Percentiles rank a stretch among this genome's conserved stretches.
phyloP scores from a whole-genome alignment of 2,888 invertebrate genomes.

The Hemithea aestivaria region DNA sequence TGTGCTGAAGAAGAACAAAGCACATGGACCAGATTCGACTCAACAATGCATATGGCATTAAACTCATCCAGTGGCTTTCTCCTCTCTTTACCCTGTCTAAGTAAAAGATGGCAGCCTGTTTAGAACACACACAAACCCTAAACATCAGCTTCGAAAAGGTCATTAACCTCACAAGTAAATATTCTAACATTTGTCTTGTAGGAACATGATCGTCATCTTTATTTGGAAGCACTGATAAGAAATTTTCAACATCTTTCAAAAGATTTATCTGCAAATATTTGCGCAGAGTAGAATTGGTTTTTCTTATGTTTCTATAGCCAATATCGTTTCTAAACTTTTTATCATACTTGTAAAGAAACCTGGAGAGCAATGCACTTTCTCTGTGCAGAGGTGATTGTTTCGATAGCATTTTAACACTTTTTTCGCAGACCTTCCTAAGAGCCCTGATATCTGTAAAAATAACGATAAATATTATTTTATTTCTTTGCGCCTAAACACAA shows the following conservation, averaged over 20 bases:
- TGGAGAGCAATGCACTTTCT: constrained; percentile 76
- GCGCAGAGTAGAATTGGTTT: constrained; percentile 71
- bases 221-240: constrained; percentile 48
- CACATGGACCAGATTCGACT: constrained; percentile 77
- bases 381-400: constrained; percentile 71
- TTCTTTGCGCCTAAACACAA: no score
- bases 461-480: not conserved
- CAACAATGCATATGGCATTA: constrained; percentile 75
- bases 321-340: constrained; percentile 79
- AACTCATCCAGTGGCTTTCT: constrained; percentile 76
- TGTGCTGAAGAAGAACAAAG: constrained; percentile 62
- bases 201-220: constrained; percentile 63
- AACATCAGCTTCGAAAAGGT: constrained; percentile 77
- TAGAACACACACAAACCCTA: constrained; percentile 67
- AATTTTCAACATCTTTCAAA: constrained; percentile 61
- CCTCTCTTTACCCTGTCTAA: constrained; percentile 72
- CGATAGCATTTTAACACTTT: constrained; percentile 47
- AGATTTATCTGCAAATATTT: constrained; percentile 71
- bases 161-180: constrained; percentile 72
- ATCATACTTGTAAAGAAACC: constrained; percentile 79
- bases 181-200: constrained; percentile 80
- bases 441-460: constrained; percentile 49
- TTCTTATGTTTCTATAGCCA: constrained; percentile 75
- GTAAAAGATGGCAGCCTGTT: constrained; percentile 70
- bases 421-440: constrained; percentile 44